Percentiles rank a stretch among this genome's conserved stretches.
Evolutionary conservation across 1,140 invertebrate genomes (phyloP).

Genomic region (Nautilus pompilius): DNA sequence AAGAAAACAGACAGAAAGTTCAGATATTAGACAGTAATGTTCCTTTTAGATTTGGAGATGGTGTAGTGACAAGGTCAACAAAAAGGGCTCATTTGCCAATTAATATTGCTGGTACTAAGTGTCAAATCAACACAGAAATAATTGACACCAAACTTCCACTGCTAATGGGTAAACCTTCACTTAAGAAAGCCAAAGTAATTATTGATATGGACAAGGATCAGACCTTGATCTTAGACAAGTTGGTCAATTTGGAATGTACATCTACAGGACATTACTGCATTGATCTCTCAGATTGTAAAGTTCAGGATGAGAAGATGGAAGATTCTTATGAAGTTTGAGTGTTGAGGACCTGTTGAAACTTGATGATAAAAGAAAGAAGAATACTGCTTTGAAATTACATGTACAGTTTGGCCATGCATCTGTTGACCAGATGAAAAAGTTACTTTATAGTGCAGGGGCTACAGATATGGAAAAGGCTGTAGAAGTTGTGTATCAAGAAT

Average conservation of each 20-base stretch:
- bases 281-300: no score
- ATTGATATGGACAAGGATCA: slow-evolving; percentile 17
- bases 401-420: slow-evolving; percentile 24
- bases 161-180: slow-evolving; percentile 14
- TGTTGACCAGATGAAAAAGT: slow-evolving; percentile 4
- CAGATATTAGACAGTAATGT: neutral
- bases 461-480: neutral
- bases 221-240: slow-evolving; percentile 13
- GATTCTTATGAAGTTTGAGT: neutral
- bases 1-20: no score
- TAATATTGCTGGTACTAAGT: slow-evolving; percentile 15
- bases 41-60: slow-evolving; percentile 21
- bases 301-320: no score
- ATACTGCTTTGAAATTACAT: slow-evolving; percentile 10
- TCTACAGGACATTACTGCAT: slow-evolving; percentile 23
- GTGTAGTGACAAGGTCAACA: slow-evolving; percentile 12
- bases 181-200: slow-evolving; percentile 13
- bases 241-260: slow-evolving; percentile 17
- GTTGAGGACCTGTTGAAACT: neutral
- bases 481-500: slow-evolving; percentile 1
- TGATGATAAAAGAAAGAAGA: slow-evolving; percentile 4
- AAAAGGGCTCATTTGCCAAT: slow-evolving; percentile 15
- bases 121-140: slow-evolving; percentile 18
- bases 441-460: slow-evolving; percentile 12
- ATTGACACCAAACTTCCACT: slow-evolving; percentile 17